Base-by-base conservation (phyloP, 2,113 vertebrate genomes). In the Gavia stellata region DNA sequence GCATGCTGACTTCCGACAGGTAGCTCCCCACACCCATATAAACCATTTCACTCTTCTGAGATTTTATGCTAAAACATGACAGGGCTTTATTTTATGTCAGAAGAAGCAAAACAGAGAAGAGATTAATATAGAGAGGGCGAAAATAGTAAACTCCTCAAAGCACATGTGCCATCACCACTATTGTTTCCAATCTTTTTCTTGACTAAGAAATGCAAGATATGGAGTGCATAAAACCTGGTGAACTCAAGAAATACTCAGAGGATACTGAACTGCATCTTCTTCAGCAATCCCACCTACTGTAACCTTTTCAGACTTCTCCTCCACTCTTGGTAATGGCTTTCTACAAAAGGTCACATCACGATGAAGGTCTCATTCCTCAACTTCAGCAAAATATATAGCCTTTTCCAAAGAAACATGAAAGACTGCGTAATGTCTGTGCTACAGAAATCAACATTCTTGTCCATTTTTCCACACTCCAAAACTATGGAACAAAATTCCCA, bases 141-240 rank as follows among this genome's bases (percentile, higher is more conserved):
- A 90, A 90, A 44, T 1, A 50, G 14, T 13, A 14, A 55, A 31
- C 10, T 67, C 9, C 52, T 61, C 23, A 70, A 73, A 84, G 36
- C 12, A 56, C 17, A 24, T 0, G 0, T 25, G 17, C n/a, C 16
- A 17, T 50, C 33, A 83, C 8, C 23, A n/a, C 17, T 18, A 24
- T 15, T 38, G 29, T 63, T 94, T 75, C n/a, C 8, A 65, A n/a
- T 11, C 19, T 55, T 81, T 34, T 52, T 24, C 68, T 62, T 56
- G 14, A 59, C 33, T 31, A 77, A 78, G 34, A 81, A 83, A 83
- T 68, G 16, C 45, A 86, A 72, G 36, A 44, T 12, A 21, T 3
- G 1, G 34, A 42, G 21, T 20, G 40, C 13, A 7, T 31, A 86
- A 83, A 89, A 61, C 24, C 17, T 29, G 34, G 24, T 24, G 12